Conservation (phyloP, 1,140 invertebrate species). For the Ostrea edulis region DNA sequence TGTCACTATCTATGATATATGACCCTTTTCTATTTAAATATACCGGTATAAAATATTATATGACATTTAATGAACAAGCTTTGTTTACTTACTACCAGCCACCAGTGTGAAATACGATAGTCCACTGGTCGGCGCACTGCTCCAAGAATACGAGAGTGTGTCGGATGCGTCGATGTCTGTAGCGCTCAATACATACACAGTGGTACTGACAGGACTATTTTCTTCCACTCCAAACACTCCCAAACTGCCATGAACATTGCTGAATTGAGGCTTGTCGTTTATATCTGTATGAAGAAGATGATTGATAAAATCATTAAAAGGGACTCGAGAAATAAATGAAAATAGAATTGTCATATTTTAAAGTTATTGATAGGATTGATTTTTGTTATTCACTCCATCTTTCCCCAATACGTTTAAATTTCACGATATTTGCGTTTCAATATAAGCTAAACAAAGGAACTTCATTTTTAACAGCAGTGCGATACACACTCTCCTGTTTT, state of each 20-base stretch:
- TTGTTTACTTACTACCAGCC: neutral
- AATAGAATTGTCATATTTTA: too few species aligned
- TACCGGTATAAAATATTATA: neutral
- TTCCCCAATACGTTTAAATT: too few species aligned
- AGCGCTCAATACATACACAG: slow-evolving; percentile 49
- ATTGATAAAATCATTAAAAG: neutral
- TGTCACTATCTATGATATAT: too few species aligned
- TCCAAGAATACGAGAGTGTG: slow-evolving; percentile 40
- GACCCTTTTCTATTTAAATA: too few species aligned
- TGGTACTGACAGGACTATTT: slow-evolving; percentile 46
- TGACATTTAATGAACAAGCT: neutral
- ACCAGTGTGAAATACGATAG: neutral
- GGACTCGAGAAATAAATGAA: too few species aligned
- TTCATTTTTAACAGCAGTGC: too few species aligned
- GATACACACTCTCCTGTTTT: too few species aligned
- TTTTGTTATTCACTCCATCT: too few species aligned
- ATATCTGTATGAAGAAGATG: slow-evolving; percentile 41
- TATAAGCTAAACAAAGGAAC: too few species aligned
- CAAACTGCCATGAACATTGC: neutral
- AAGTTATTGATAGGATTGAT: too few species aligned
- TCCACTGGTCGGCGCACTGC: neutral
- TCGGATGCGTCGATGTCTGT: slow-evolving; percentile 51
- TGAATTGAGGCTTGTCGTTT: slow-evolving; percentile 52
- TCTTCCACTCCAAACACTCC: slow-evolving; percentile 46
- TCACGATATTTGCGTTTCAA: too few species aligned